A percentile compares a stretch with the other conserved stretches of the same genome.
phyloP scores from a whole-genome alignment of 2,888 invertebrate genomes.

The Nemurella pictetii region DNA sequence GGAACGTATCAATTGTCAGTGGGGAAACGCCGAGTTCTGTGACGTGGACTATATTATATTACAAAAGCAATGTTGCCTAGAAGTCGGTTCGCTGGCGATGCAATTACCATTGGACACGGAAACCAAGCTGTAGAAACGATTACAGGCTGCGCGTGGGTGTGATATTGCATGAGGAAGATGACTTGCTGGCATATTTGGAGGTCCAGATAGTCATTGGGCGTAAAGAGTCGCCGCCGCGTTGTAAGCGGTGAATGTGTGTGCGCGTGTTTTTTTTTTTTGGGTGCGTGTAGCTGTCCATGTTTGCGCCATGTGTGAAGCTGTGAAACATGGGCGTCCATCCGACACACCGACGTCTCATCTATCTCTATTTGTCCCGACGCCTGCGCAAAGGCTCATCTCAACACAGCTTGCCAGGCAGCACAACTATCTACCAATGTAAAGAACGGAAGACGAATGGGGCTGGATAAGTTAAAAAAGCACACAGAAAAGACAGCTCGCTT shows the following conservation, averaged over 20 bases:
- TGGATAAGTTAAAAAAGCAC: conserved; percentile 20
- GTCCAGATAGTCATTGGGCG: not conserved
- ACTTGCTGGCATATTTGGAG: not conserved
- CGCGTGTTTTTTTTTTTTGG: not conserved
- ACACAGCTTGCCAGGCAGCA: conserved; percentile 22
- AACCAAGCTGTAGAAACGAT: not conserved
- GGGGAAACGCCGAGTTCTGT: not conserved
- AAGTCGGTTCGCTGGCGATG: not conserved
- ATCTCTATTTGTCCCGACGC: conserved; percentile 36
- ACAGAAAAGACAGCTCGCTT: conserved; percentile 25
- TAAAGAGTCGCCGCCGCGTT: not conserved
- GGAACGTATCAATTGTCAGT: not conserved
- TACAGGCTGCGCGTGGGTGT: not conserved
- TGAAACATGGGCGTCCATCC: conserved; percentile 35
- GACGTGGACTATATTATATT: not conserved
- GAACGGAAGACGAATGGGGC: conserved; percentile 25
- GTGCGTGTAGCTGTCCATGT: conserved; percentile 6
- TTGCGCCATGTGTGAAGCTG: conserved; percentile 25
- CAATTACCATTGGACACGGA: not conserved
- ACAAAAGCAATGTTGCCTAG: not conserved
- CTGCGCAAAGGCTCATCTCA: conserved; percentile 13
- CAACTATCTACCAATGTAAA: conserved; percentile 14
- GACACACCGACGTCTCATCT: conserved; percentile 33
- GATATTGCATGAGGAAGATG: not conserved
- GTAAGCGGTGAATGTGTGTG: not conserved